Percentiles rank a stretch among this genome's conserved stretches.
Evolutionary conservation across 2,113 vertebrate genomes (phyloP).

Genomic region (Pluvianellus socialis): DNA sequence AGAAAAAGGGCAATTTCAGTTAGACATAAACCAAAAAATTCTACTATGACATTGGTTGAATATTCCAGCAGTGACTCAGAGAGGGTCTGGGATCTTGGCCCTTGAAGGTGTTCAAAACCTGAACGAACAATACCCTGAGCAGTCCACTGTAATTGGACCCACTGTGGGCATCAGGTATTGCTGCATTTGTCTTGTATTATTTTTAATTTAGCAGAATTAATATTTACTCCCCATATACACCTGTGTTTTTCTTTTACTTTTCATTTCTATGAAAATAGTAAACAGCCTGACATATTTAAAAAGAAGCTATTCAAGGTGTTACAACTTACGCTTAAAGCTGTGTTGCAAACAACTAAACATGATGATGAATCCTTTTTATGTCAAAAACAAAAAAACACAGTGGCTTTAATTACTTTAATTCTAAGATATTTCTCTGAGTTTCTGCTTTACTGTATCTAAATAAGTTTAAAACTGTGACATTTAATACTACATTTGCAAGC

Average conservation of each 20-base stretch:
- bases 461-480: neutral
- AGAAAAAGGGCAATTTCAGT: neutral
- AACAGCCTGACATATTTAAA: neutral
- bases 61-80: neutral
- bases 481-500: neutral
- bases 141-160: accelerated
- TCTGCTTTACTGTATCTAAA: neutral
- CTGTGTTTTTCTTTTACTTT: neutral
- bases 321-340: neutral
- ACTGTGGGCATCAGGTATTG: accelerated
- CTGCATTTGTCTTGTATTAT: neutral
- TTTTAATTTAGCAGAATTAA: neutral
- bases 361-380: neutral
- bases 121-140: accelerated
- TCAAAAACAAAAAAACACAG: neutral
- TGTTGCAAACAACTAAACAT: neutral
- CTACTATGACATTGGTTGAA: accelerated
- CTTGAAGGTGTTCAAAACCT: neutral
- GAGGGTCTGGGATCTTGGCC: neutral
- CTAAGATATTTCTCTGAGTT: neutral
- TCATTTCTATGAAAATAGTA: neutral
- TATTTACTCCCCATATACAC: accelerated
- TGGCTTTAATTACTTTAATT: neutral
- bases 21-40: neutral
- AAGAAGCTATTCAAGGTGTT: neutral